Evolutionary conservation across 35 echinoderm and acorn worm species (phyloP).

Genomic region (Lytechinus pictus): DNA sequence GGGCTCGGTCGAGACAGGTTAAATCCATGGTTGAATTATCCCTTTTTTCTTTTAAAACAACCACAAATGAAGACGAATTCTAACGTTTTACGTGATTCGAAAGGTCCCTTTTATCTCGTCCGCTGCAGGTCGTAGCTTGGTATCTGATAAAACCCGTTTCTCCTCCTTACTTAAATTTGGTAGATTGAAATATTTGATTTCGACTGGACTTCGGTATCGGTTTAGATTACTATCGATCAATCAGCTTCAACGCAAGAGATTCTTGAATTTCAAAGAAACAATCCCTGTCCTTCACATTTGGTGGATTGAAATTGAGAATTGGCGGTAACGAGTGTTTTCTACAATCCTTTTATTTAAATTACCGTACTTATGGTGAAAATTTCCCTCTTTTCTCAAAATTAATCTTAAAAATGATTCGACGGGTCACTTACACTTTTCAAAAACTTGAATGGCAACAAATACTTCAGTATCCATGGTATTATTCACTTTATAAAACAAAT

Average conservation of each 20-base stretch:
- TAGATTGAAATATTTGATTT: neutral
- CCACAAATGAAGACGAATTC: neutral
- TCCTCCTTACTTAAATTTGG: neutral
- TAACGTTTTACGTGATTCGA: neutral
- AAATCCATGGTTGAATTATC: neutral
- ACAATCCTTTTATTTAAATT: neutral
- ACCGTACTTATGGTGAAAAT: too few species aligned
- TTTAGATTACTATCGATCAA: neutral
- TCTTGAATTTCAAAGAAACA: neutral
- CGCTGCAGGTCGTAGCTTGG: neutral
- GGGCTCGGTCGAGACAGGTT: neutral
- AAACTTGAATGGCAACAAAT: too few species aligned
- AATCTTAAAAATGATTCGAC: too few species aligned
- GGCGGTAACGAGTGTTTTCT: too few species aligned
- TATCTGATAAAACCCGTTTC: neutral
- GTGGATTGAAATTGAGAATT: neutral
- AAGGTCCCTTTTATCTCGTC: neutral
- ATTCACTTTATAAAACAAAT: too few species aligned
- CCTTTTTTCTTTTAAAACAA: neutral
- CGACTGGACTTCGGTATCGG: neutral
- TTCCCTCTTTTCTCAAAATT: too few species aligned
- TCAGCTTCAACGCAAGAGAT: neutral
- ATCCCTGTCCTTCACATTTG: neutral
- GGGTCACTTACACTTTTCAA: too few species aligned
- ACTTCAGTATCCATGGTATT: too few species aligned